Evolutionary conservation across 1,140 invertebrate genomes (phyloP), one percentile per base, ranked within the genome.

Genomic region (Linepithema humile): DNA sequence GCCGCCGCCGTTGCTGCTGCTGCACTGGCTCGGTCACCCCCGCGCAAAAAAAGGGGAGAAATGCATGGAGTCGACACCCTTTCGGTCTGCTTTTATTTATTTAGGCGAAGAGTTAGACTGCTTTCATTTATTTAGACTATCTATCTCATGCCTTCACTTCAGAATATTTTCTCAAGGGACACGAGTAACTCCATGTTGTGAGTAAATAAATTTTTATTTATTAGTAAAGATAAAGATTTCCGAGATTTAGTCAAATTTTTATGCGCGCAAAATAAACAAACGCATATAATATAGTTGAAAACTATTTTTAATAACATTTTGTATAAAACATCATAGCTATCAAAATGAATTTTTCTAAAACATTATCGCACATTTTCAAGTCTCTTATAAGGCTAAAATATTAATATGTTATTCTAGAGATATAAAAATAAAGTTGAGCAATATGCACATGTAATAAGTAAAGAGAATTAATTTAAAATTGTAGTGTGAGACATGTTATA

Each of bases 81-180:
- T 87, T 88, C 62, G 83, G 73, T 88, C 67, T 82, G 38, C 29
- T 72, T 84, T 77, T 84, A 73, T 83, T 73, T 74, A 65, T 85
- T 72, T 85, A 80, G 35, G 35, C 45, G 23, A 53, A 20, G 35
- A 55, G 35, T 69, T 78, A 69, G 75, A 32, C 48, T 55, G 64
- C 35, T 69, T 80, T 70, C 48, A 70, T 70, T 70, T 32, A 57
- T 80, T 69, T 57, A 55, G 7, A 57, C n/a, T 69, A 70, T 10
- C 23, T 78, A 40, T 43, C 26, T 32, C 26, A 23, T n/a, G 2
- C 1, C 12, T 55, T 57, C 9, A 0, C 38, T n/a, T 43, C 43
- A 12, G 17, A 80, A 55, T 57, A 57, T 32, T 43, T 69, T 70
- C 5, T 55, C 23, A 20, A 3, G 12, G 17, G 6, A 1, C 4